Evolutionary conservation across 2,888 invertebrate genomes (phyloP), one percentile per base, ranked within the genome.

Genomic region (Ormyrus thymus): DNA sequence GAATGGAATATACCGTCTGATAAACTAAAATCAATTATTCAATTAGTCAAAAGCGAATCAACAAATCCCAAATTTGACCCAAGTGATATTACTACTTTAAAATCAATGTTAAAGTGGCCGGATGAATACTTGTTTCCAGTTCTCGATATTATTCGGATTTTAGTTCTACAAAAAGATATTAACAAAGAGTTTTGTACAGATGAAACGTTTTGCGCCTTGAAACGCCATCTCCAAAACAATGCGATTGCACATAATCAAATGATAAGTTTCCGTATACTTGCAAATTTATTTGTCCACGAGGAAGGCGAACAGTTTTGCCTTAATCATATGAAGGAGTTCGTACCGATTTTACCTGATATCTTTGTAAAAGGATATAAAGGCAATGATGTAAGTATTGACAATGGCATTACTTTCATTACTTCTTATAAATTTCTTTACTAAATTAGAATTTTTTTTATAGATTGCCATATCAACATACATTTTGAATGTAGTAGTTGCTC

Each of bases 131-230:
- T 97, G 1, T 97, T 97, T 87, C 98, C 98, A 0, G 95, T 95
- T 6, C 90, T 99, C 83, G 98, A 99, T 87, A 91, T 98, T 6
- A 92, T 97, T 10, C 93, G 98, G 82, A 91, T 98, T 86, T 95
- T 96, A 0, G 93, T 98, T 55, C 93, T 96, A 62, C 94, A 94
- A 83, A 92, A 93, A 85, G 91, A 92, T 3, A 92, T 95, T 6
- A 93, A 93, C 82, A 87, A 90, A 10, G 83, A 90, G 58, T 89
- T 94, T 68, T 91, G 92, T 86, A n/a, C 43, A 11, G 58, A 56
- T 29, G 62, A 29, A 10, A 68, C 51, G 45, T 86, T 89, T 43
- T 85, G 87, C 45, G 84, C 92, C 11, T 84, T 92, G 7, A 88
- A 89, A 69, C 89, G 89, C 88, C 53, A 88, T 87, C 4, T 91